Conservation (phyloP, 2,888 invertebrate genomes). For the Colletes collaris region DNA sequence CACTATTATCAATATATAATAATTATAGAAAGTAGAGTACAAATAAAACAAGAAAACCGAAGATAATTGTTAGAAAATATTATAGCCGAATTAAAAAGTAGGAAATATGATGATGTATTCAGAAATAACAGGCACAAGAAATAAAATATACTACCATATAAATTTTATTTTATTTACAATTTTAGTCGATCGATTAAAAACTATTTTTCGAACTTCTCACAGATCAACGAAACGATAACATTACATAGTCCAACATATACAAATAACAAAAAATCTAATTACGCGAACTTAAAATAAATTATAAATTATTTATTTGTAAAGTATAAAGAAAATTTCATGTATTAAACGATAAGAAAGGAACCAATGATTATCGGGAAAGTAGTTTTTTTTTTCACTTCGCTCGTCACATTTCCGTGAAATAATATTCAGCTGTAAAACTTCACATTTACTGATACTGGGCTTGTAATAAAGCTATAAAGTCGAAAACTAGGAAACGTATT, state of each 20-base stretch:
- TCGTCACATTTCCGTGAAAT: conserved; percentile 23
- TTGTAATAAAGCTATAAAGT: conserved; percentile 26
- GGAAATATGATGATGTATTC: conserved; percentile 50
- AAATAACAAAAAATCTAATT: conserved; percentile 47
- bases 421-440: conserved; percentile 20
- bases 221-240: conserved; percentile 37
- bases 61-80: not conserved
- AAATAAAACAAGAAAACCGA: not conserved
- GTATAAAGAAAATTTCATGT: conserved; percentile 20
- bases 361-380: conserved; percentile 18
- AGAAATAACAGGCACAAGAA: conserved; percentile 43
- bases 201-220: conserved; percentile 8
- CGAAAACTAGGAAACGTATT: conserved; percentile 37
- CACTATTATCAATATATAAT: conserved; percentile 10
- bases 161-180: conserved; percentile 55
- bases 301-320: conserved; percentile 37
- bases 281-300: conserved; percentile 40
- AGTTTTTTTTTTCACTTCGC: conserved; percentile 14
- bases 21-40: not conserved
- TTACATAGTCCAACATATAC: conserved; percentile 50
- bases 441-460: conserved; percentile 22
- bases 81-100: conserved; percentile 5
- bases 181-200: conserved; percentile 27
- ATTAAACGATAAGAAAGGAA: conserved; percentile 38
- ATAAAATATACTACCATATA: conserved; percentile 35